Conservation (phyloP, 2,888 invertebrate species). For the Disparrhopalites patrizii region DNA sequence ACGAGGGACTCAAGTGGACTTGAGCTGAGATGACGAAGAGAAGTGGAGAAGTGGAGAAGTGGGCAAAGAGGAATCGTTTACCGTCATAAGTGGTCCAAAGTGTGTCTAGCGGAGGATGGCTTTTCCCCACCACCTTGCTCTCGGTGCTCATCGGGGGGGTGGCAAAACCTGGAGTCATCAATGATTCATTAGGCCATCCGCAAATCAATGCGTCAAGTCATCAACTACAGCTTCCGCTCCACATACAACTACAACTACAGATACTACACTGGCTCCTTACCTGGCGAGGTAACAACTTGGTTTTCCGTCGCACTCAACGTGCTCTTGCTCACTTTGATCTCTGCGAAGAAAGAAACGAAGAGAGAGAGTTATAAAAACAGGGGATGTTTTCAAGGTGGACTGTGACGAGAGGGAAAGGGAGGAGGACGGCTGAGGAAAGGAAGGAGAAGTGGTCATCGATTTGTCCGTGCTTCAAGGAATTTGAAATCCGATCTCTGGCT, state of each 20-base stretch:
- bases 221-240: background rate
- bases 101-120: background rate
- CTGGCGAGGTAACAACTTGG: constrained; percentile 46
- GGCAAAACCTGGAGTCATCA: constrained; percentile 39
- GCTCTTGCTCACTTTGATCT: constrained; percentile 43
- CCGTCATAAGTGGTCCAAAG: constrained; percentile 12
- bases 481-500: background rate
- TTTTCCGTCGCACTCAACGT: constrained; percentile 46
- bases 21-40: background rate
- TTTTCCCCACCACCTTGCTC: constrained; percentile 26
- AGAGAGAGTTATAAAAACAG: background rate
- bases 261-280: too few relatives aligned
- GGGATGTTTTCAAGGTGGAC: too few relatives aligned
- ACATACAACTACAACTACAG: background rate
- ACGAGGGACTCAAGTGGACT: background rate
- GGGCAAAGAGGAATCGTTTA: background rate
- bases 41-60: too few relatives aligned
- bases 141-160: constrained; percentile 47
- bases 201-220: too few relatives aligned
- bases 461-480: background rate
- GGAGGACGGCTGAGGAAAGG: background rate
- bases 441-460: background rate
- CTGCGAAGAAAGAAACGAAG: constrained; percentile 29
- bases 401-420: background rate
- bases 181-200: background rate